Evolutionary conservation across 2,888 invertebrate species (phyloP).

Genomic region (Troides helena): DNA sequence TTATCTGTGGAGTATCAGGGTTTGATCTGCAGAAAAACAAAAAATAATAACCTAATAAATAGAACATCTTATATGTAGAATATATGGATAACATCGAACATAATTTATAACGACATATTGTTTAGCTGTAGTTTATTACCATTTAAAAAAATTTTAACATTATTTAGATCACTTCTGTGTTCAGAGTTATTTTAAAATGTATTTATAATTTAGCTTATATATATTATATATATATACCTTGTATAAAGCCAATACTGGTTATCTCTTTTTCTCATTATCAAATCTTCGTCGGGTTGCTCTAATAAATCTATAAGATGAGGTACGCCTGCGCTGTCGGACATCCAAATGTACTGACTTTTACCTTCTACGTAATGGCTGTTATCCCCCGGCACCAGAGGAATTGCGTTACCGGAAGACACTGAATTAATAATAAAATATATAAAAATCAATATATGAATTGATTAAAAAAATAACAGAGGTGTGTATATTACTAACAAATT

Average conservation of each 20-base stretch:
- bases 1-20: conserved; percentile 41
- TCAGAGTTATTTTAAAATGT: too few relatives aligned
- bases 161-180: neutral
- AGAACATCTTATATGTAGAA: neutral
- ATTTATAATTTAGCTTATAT: too few relatives aligned
- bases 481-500: conserved; percentile 43
- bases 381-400: conserved; percentile 57
- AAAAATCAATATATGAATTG: neutral
- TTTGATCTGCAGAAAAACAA: conserved; percentile 38
- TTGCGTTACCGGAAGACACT: conserved; percentile 52
- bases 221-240: conserved; percentile 40
- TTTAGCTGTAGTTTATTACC: too few relatives aligned
- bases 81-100: too few relatives aligned
- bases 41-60: neutral
- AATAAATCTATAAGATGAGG: conserved; percentile 60
- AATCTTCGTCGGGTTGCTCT: conserved; percentile 45
- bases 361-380: conserved; percentile 71
- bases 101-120: too few relatives aligned
- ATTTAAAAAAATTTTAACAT: too few relatives aligned
- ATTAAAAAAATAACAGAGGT: neutral
- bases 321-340: conserved; percentile 62
- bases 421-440: neutral
- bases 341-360: conserved; percentile 67
- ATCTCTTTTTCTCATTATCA: conserved; percentile 45
- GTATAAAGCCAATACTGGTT: conserved; percentile 63